These are phyloP conservation scores for Tetragonula carbonaria DNA, from an alignment of 2,888 invertebrate genomes.

Conservation along the genomic window DNA sequence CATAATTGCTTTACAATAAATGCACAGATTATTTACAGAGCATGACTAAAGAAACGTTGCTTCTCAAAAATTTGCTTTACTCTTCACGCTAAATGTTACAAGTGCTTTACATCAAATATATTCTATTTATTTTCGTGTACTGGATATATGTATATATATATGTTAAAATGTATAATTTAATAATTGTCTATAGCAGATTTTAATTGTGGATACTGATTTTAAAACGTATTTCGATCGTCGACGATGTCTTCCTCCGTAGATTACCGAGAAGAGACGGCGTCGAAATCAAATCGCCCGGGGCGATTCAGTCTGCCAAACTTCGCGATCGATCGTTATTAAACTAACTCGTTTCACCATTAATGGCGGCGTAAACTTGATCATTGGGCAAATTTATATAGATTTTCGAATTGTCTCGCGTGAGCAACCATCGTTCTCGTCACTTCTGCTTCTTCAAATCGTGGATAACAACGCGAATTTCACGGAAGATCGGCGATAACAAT, in stretches of 20 bases:
- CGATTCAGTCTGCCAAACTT: constrained; percentile 14
- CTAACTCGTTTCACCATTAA: constrained; percentile 36
- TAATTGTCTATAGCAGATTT: no score
- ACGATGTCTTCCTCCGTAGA: background rate
- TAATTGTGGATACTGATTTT: no score
- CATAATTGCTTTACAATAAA: no score
- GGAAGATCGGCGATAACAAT: constrained; percentile 59
- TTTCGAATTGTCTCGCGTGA: constrained; percentile 47
- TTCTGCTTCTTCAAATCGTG: constrained; percentile 26
- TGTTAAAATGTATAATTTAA: no score
- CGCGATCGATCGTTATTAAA: constrained; percentile 28
- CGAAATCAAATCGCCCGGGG: constrained; percentile 15
- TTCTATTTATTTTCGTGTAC: background rate
- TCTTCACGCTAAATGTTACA: background rate
- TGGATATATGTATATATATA: background rate
- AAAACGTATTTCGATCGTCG: background rate
- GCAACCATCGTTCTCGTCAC: constrained; percentile 26
- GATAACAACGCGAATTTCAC: constrained; percentile 39
- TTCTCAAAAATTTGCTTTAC: no score
- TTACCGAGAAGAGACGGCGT: background rate
- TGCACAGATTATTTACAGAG: no score
- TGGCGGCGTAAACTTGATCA: constrained; percentile 25
- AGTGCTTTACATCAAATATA: background rate
- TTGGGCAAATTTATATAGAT: constrained; percentile 38
- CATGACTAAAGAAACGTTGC: no score